These are phyloP conservation scores for Cotesia typhae DNA, from an alignment of 1,140 invertebrate species.

Conservation along the genomic window DNA sequence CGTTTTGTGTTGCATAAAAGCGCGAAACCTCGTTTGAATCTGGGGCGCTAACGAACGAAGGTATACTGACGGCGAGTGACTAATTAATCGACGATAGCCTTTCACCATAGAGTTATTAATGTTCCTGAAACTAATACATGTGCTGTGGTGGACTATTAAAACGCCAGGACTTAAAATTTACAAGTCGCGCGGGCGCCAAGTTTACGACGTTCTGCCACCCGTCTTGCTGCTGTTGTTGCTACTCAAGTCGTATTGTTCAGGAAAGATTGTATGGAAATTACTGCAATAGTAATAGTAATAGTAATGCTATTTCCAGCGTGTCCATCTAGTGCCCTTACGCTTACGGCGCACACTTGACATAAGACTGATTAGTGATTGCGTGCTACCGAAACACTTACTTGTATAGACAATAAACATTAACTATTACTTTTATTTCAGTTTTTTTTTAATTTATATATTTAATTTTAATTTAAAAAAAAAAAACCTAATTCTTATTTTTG, in stretches of 20 bases:
- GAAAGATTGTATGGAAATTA: slow-evolving; percentile 2
- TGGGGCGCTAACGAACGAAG: slow-evolving; percentile 17
- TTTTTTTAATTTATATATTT: too few relatives aligned
- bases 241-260: too few relatives aligned
- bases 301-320: too few relatives aligned
- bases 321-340: too few relatives aligned
- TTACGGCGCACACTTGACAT: background rate
- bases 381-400: background rate
- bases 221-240: background rate
- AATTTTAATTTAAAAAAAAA: too few relatives aligned
- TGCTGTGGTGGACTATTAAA: slow-evolving; percentile 58
- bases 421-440: too few relatives aligned
- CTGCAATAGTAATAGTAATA: background rate
- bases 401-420: too few relatives aligned
- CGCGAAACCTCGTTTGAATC: slow-evolving; percentile 28
- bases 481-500: too few relatives aligned
- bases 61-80: slow-evolving; percentile 39
- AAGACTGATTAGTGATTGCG: slow-evolving; percentile 4
- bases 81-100: slow-evolving; percentile 57
- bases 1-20: slow-evolving; percentile 1
- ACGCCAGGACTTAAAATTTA: slow-evolving; percentile 62
- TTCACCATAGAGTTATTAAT: slow-evolving; percentile 59
- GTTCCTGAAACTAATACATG: slow-evolving; percentile 61
- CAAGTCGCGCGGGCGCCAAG: slow-evolving; percentile 55
- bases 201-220: slow-evolving; percentile 52